Percentiles rank a stretch among this genome's conserved stretches.
phyloP scores from a whole-genome alignment of 2,113 vertebrate genomes.

The Hypanus sabinus region DNA sequence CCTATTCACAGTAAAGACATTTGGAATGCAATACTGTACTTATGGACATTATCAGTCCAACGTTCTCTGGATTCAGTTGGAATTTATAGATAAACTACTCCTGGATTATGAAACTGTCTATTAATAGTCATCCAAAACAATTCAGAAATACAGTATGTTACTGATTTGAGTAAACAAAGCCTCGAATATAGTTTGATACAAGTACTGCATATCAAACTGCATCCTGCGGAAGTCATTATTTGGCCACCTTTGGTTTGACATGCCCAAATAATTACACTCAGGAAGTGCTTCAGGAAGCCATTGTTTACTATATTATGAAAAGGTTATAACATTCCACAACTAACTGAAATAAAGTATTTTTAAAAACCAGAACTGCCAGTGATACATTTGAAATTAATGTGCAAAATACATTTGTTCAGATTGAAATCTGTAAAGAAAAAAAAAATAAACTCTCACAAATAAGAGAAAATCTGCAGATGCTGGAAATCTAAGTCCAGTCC shows the following conservation, averaged over 20 bases:
- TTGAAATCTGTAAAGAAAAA: neutral
- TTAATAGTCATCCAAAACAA: neutral
- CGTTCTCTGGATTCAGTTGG: neutral
- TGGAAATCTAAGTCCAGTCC: too few relatives aligned
- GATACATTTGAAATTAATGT: neutral
- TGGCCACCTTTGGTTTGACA: neutral
- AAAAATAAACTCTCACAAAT: too few relatives aligned
- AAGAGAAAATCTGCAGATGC: too few relatives aligned
- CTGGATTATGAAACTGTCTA: neutral
- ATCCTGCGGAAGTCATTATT: slow-evolving; percentile 11
- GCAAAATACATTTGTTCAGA: neutral
- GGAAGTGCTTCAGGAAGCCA: slow-evolving; percentile 5
- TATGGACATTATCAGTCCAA: neutral
- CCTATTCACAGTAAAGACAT: neutral
- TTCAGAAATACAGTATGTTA: slow-evolving; percentile 12
- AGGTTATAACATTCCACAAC: neutral
- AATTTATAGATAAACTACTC: neutral
- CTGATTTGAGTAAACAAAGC: neutral
- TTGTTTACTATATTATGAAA: slow-evolving; percentile 13
- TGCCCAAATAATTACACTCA: neutral
- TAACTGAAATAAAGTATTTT: neutral
- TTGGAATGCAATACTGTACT: neutral
- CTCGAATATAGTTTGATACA: neutral
- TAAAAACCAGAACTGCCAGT: neutral
- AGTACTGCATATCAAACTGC: neutral